Conservation (phyloP, 2,113 vertebrate genomes). For the Sinocyclocheilus grahami region DNA sequence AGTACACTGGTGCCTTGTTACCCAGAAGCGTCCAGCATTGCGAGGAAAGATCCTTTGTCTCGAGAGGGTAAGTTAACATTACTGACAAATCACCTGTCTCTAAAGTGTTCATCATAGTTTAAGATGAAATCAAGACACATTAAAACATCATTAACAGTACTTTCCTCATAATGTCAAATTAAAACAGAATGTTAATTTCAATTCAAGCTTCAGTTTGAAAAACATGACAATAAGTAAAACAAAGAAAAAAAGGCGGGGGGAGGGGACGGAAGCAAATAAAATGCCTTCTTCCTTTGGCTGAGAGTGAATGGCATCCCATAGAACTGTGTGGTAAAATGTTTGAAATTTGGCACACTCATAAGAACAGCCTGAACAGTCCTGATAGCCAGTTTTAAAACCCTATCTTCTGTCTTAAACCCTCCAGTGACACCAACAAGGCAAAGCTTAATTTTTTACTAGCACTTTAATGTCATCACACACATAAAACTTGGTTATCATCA, state of each 20-base stretch:
- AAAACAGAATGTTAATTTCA: not conserved
- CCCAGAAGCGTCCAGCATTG: slow-evolving; percentile 46
- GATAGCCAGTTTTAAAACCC: not conserved
- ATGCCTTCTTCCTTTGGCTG: not conserved
- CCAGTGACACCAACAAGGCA: not conserved
- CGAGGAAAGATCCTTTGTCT: slow-evolving; percentile 50
- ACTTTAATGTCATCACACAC: not conserved
- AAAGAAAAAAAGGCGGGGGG: not conserved
- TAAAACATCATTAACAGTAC: not conserved
- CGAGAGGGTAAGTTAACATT: slow-evolving; percentile 49
- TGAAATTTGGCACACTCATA: not conserved
- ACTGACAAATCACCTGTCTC: slow-evolving; percentile 1
- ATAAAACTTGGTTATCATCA: no score
- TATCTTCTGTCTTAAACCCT: not conserved
- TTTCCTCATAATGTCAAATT: not conserved
- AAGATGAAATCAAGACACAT: not conserved
- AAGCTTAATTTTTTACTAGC: not conserved
- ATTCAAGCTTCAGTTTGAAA: not conserved
- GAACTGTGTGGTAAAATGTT: not conserved
- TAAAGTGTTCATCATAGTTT: no score
- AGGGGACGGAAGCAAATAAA: not conserved
- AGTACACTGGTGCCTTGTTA: slow-evolving; percentile 64
- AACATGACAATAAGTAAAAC: not conserved
- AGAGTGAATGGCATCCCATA: not conserved
- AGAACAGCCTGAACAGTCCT: not conserved